Evolutionary conservation across 2,888 invertebrate genomes (phyloP).

Genomic region (Cecidostiba fungosa): DNA sequence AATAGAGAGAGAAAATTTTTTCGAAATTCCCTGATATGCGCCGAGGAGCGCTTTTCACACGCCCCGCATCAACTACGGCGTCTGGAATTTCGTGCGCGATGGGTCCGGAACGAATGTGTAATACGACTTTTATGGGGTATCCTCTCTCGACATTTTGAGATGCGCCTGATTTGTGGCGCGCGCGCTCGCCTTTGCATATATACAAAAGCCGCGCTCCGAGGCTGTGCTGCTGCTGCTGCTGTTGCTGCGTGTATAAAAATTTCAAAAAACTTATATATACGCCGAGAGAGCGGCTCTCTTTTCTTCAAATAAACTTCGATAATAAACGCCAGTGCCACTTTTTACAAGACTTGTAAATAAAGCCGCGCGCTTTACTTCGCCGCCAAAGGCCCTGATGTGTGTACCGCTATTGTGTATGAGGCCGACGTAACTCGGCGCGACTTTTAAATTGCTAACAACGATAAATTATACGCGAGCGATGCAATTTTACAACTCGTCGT

Average conservation of each 20-base stretch:
- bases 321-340: slow-evolving; percentile 58
- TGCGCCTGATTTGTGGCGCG: slow-evolving; percentile 78
- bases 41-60: slow-evolving; percentile 5
- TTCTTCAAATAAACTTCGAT: slow-evolving; percentile 61
- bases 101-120: slow-evolving; percentile 79
- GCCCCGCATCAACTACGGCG: neutral
- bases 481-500: neutral
- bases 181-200: slow-evolving; percentile 66
- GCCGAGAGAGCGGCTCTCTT: slow-evolving; percentile 25
- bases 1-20: neutral
- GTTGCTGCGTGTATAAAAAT: slow-evolving; percentile 45
- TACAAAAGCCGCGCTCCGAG: slow-evolving; percentile 61
- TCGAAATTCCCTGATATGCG: neutral
- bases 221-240: slow-evolving; percentile 8
- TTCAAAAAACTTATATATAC: slow-evolving; percentile 45
- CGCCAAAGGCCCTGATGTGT: neutral
- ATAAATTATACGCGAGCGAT: neutral
- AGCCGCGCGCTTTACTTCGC: slow-evolving; percentile 32
- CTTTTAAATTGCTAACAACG: slow-evolving; percentile 16
- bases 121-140: slow-evolving; percentile 79
- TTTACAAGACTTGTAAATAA: slow-evolving; percentile 60
- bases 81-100: slow-evolving; percentile 73
- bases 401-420: neutral
- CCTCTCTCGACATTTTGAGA: slow-evolving; percentile 72
- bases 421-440: neutral